Conservation (phyloP, 2,888 invertebrate genomes). For the Nomada ruficornis region DNA sequence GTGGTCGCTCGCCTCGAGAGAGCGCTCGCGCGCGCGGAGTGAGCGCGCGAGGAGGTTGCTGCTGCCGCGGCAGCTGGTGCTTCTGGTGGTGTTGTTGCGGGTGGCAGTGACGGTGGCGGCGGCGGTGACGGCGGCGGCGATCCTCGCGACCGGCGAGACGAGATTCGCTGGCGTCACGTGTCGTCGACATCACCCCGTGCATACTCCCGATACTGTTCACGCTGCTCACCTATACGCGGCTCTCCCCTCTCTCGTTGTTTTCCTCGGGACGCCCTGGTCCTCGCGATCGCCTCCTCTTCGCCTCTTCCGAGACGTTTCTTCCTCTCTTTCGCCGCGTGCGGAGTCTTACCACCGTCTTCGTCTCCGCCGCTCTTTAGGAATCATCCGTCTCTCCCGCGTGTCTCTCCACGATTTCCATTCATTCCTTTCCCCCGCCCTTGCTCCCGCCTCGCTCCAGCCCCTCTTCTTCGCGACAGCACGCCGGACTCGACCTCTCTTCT, state of each 20-base stretch:
- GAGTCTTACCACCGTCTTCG: conserved; percentile 29
- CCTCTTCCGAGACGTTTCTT: conserved; percentile 18
- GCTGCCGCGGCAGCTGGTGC: conserved; percentile 47
- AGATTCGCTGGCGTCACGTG: conserved; percentile 82
- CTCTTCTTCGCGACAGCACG: conserved; percentile 32
- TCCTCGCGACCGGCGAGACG: conserved; percentile 71
- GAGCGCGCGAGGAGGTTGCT: conserved; percentile 45
- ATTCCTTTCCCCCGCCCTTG: conserved; percentile 75
- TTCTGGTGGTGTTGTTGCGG: conserved; percentile 47
- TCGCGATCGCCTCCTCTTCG: conserved; percentile 21
- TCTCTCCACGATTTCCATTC: conserved; percentile 80
- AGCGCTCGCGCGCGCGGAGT: conserved; percentile 59
- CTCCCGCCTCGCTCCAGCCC: conserved; percentile 39
- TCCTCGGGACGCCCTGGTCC: conserved; percentile 41
- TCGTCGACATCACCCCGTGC: conserved; percentile 80
- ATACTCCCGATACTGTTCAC: conserved; percentile 76
- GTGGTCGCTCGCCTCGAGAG: conserved; percentile 72
- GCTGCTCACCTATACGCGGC: conserved; percentile 65
- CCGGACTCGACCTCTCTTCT: conserved; percentile 9
- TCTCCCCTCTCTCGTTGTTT: conserved; percentile 31
- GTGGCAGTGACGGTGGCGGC: conserved; percentile 43
- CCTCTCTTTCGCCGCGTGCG: conserved; percentile 32
- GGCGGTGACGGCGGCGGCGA: conserved; percentile 52
- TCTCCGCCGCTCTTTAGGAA: conserved; percentile 57
- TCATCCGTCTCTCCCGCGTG: conserved; percentile 76